Percentiles rank a stretch among this genome's conserved stretches.
These are phyloP conservation scores for Galbula dea DNA, from an alignment of 2,113 vertebrate genomes.

Conservation along the genomic window DNA sequence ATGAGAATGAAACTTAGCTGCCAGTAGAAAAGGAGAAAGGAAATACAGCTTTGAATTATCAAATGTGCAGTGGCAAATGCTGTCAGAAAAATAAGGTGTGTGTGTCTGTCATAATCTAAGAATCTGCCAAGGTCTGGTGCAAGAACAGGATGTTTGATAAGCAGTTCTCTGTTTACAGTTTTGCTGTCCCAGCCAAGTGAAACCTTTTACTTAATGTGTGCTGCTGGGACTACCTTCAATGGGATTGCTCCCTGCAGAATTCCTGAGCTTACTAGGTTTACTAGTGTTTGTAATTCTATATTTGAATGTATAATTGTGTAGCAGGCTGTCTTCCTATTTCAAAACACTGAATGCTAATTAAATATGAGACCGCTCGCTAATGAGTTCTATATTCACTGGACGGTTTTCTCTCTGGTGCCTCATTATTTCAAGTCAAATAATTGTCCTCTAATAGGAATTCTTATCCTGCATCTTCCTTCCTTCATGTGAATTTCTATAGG, in stretches of 20 bases:
- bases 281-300: background rate
- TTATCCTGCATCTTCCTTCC: background rate
- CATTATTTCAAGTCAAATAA: conserved; percentile 20
- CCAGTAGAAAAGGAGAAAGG: background rate
- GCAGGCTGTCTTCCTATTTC: background rate
- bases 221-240: background rate
- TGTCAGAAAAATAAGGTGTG: background rate
- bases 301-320: background rate
- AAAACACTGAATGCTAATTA: background rate
- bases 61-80: background rate
- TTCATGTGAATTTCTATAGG: background rate
- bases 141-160: background rate
- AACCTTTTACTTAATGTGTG: background rate
- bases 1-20: background rate
- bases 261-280: background rate
- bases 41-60: background rate
- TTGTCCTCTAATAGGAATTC: conserved; percentile 16
- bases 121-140: background rate
- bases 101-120: background rate
- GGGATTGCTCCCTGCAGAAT: background rate
- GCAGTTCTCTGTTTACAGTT: background rate
- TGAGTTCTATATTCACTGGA: conserved; percentile 8
- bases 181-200: background rate
- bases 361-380: background rate
- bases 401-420: background rate